Percentiles rank a stretch among this genome's conserved stretches.
These are phyloP conservation scores for Linepithema humile DNA, from an alignment of 1,140 invertebrate species.

Conservation along the genomic window DNA sequence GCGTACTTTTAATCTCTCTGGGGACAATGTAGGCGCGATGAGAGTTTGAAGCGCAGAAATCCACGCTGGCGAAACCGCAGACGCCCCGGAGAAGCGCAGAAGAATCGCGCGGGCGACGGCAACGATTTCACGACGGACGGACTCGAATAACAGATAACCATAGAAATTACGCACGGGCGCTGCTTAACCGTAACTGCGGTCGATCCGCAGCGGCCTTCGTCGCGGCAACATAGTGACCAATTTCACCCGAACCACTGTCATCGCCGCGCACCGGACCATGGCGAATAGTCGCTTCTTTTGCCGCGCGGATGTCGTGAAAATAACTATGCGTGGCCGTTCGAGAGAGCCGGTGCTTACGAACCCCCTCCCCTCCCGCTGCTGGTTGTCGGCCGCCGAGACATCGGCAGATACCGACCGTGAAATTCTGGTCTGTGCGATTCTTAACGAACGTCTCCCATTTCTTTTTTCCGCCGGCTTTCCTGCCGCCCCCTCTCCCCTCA, in stretches of 20 bases:
- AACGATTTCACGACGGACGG: constrained; percentile 50
- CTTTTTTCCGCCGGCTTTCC: background rate
- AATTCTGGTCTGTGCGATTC: constrained; percentile 62
- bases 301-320: constrained; percentile 73
- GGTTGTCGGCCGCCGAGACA: constrained; percentile 20
- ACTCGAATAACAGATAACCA: constrained; percentile 43
- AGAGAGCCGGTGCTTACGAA: constrained; percentile 40
- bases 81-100: constrained; percentile 33
- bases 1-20: constrained; percentile 17
- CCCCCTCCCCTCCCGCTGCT: background rate
- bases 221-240: constrained; percentile 69
- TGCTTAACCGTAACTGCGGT: constrained; percentile 70
- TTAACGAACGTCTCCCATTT: constrained; percentile 60
- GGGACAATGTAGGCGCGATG: constrained; percentile 21
- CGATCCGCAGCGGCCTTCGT: constrained; percentile 67
- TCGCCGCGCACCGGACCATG: constrained; percentile 65
- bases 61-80: constrained; percentile 18
- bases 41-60: constrained; percentile 27
- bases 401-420: constrained; percentile 63
- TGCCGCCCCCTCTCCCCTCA: background rate
- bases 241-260: constrained; percentile 71
- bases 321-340: constrained; percentile 66
- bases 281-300: constrained; percentile 71
- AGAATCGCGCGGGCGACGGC: too few species aligned
- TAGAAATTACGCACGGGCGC: constrained; percentile 57